A percentile compares a stretch with the other conserved stretches of the same genome.
phyloP scores from a whole-genome alignment of 2,797 vertebrate species.

The Pseudochromis fuscus region DNA sequence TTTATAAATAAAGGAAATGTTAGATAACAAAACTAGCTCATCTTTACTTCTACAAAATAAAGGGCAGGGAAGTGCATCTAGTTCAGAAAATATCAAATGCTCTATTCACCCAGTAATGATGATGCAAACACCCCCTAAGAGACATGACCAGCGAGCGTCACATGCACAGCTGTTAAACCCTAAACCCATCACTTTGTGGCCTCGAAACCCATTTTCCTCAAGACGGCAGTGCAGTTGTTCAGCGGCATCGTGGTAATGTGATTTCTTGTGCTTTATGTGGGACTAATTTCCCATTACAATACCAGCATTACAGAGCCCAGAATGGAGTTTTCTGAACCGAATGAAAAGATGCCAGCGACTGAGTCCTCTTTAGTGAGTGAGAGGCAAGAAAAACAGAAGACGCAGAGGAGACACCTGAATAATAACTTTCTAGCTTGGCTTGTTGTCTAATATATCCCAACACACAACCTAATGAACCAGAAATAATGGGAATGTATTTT shows the following conservation, averaged over 20 bases:
- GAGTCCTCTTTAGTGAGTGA: conserved; percentile 23
- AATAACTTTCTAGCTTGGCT: conserved; percentile 10
- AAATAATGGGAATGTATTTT: conserved; percentile 48
- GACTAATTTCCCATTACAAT: conserved; percentile 42
- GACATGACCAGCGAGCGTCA: conserved; percentile 40
- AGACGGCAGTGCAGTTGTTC: conserved; percentile 46
- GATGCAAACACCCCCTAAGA: conserved; percentile 42
- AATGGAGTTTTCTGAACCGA: conserved; percentile 44
- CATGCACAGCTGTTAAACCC: conserved; percentile 53
- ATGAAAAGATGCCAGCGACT: conserved; percentile 52
- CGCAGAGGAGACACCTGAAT: conserved; percentile 16
- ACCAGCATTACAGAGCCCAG: conserved; percentile 38
- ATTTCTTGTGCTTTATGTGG: conserved; percentile 37
- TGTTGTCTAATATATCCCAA: conserved; percentile 42
- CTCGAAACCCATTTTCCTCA: conserved; percentile 67
- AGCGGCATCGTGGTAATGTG: conserved; percentile 22
- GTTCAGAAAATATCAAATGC: conserved; percentile 35
- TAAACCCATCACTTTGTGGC: conserved; percentile 54
- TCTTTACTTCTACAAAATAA: conserved; percentile 33
- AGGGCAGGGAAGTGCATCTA: conserved; percentile 28
- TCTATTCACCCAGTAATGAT: conserved; percentile 38
- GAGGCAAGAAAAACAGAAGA: conserved; percentile 20
- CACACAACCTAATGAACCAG: conserved; percentile 54
- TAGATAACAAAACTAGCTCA: background rate
- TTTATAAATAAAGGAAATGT: background rate